Evolutionary conservation across 2,113 vertebrate species (phyloP).

Genomic region (Sceloporus undulatus): DNA sequence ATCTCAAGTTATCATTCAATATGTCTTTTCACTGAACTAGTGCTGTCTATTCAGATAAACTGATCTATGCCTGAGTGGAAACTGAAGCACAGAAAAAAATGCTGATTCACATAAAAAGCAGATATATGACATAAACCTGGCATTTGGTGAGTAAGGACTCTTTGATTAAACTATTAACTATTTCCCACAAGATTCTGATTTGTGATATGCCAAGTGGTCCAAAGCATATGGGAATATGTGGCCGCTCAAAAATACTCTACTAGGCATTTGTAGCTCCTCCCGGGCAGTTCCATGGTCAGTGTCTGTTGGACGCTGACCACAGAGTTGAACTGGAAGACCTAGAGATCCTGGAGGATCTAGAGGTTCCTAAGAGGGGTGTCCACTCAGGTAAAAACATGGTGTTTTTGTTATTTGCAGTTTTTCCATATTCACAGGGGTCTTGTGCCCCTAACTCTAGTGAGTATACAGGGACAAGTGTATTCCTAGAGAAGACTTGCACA

Average conservation of each 20-base stretch:
- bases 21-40: not conserved
- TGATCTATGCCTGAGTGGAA: not conserved
- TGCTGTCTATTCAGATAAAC: not conserved
- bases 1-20: not conserved
- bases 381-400: too few species aligned
- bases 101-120: not conserved
- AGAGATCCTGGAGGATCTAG: too few species aligned
- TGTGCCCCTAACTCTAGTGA: too few species aligned
- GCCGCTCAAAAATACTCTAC: not conserved
- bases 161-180: conserved; percentile 12
- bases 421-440: too few species aligned
- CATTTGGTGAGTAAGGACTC: not conserved
- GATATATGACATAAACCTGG: not conserved
- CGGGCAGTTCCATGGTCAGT: too few species aligned
- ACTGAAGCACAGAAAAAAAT: not conserved
- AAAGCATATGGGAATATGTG: not conserved
- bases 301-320: too few species aligned
- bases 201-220: not conserved
- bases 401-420: too few species aligned
- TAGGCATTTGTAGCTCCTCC: too few species aligned
- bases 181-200: not conserved
- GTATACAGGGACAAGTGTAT: not conserved
- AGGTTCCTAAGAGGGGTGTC: too few species aligned
- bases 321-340: too few species aligned
- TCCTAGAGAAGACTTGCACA: not conserved